Percentiles rank a stretch among this genome's conserved stretches.
These are phyloP conservation scores for Magallana ariakensis DNA, from an alignment of 1,140 invertebrate species.

Conservation along the genomic window DNA sequence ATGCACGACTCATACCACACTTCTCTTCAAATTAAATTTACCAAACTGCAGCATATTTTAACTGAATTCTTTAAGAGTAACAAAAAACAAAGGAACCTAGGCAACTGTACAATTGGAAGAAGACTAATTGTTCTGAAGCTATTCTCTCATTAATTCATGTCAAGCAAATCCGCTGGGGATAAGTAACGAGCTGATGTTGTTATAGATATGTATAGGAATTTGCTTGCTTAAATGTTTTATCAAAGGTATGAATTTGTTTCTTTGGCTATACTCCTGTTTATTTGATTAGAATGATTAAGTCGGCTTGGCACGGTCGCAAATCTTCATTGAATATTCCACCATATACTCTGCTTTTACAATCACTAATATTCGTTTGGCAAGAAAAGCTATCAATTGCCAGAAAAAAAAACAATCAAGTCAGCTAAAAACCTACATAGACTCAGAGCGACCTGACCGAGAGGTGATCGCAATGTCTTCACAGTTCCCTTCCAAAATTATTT, in stretches of 20 bases:
- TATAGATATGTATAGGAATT: slow-evolving; percentile 22
- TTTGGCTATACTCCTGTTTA: slow-evolving; percentile 22
- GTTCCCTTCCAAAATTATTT: slow-evolving; percentile 4
- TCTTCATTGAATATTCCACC: slow-evolving; percentile 10
- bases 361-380: background rate
- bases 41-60: too few relatives aligned
- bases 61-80: too few relatives aligned
- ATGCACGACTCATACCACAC: too few relatives aligned
- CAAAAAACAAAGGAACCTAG: too few relatives aligned
- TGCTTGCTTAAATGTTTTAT: slow-evolving; percentile 35
- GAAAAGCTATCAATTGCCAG: slow-evolving; percentile 31
- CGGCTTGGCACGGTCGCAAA: slow-evolving; percentile 13
- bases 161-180: background rate
- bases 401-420: slow-evolving; percentile 20
- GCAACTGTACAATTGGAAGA: background rate
- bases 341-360: background rate
- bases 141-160: background rate
- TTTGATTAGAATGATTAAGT: slow-evolving; percentile 36
- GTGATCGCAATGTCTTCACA: background rate
- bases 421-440: background rate
- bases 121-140: background rate
- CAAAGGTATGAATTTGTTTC: slow-evolving; percentile 27
- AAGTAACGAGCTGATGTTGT: background rate
- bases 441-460: background rate
- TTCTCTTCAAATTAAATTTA: too few relatives aligned